phyloP scores from a whole-genome alignment of 1,140 invertebrate species.

The Neelides sp. region DNA sequence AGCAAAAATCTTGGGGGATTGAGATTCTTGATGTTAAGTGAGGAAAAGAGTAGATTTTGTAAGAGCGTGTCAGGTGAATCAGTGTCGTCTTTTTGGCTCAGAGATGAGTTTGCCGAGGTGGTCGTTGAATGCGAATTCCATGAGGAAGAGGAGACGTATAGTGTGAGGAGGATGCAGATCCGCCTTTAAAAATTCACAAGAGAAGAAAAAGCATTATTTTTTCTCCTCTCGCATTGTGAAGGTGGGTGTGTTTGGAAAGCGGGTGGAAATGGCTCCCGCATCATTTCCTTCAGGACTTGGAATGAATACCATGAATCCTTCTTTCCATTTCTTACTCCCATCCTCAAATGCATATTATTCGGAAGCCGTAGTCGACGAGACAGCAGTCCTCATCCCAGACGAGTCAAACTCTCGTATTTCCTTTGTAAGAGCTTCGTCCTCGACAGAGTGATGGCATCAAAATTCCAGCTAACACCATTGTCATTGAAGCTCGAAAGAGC shows the following conservation, averaged over 20 bases:
- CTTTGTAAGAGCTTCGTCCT: neutral
- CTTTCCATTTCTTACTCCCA: neutral
- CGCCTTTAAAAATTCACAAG: conserved; percentile 7
- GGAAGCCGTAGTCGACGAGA: neutral
- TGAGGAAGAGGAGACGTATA: neutral
- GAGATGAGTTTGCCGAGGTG: conserved; percentile 3
- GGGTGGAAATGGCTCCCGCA: conserved; percentile 8
- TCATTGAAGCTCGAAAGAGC: neutral
- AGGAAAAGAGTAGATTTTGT: too few species aligned
- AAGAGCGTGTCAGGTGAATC: conserved; percentile 5
- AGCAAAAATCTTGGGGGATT: too few species aligned
- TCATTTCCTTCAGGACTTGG: conserved; percentile 11
- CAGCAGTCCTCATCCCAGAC: conserved; percentile 1
- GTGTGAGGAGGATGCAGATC: conserved; percentile 1
- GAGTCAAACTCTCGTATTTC: neutral
- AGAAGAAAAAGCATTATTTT: conserved; percentile 2
- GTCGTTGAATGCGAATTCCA: conserved; percentile 5
- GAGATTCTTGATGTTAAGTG: too few species aligned
- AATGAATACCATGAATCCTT: conserved; percentile 8
- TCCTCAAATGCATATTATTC: conserved; percentile 2
- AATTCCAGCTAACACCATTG: neutral
- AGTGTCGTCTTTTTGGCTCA: neutral
- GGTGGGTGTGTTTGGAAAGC: neutral
- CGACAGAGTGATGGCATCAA: neutral
- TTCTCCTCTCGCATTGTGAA: neutral